Base-by-base conservation (phyloP, 2,888 invertebrate genomes). In the Sinhomidia bicolor region DNA sequence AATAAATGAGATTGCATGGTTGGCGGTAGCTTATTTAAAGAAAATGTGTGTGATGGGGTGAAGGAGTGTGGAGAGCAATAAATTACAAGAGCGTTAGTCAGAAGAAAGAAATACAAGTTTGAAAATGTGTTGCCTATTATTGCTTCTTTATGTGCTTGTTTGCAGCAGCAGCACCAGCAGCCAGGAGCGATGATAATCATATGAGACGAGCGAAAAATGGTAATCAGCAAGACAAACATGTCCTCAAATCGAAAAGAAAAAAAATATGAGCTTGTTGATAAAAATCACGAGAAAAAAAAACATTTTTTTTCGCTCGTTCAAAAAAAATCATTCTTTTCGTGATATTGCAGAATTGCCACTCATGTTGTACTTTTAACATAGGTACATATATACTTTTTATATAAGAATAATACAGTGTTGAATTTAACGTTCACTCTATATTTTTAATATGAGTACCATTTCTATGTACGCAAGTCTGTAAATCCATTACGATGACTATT, bases 51-150 rank as follows among this genome's bases (percentile, higher is more conserved):
- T 44, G 85, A 78, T 47, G 44, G 79, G 62, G 81, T 81, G 87
- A 87, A 87, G 87, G 76, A 87, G 87, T 87, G 87, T 87, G 87
- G 87, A 87, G 76, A 62, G 87, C 87, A 74, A 87, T 87, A 87
- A 87, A 87, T 87, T 82, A 87, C 57, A 14, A 17, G 68, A 29
- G 17, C 57, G 44, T 57, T 79, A 54, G 78, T 26, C 26, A 57
- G 47, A 36, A 36, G 36, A 36, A 36, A 36, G 7, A 36, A 36
- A 44, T 79, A 79, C 57, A 60, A 79, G 57, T 86, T 80, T 79
- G 26, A 41, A n/a, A n/a, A 86, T 81, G 80, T 86, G 71, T 71
- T 80, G 79, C 86, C 68, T 74, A 80, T 57, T 80, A 54, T 62
- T 83, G 65, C 81, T 78, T 85, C 76, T 65, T 78, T 78, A 62